Evolutionary conservation across 35 echinoderm and acorn worm species (phyloP).

Genomic region (Heliocidaris tuberculata): DNA sequence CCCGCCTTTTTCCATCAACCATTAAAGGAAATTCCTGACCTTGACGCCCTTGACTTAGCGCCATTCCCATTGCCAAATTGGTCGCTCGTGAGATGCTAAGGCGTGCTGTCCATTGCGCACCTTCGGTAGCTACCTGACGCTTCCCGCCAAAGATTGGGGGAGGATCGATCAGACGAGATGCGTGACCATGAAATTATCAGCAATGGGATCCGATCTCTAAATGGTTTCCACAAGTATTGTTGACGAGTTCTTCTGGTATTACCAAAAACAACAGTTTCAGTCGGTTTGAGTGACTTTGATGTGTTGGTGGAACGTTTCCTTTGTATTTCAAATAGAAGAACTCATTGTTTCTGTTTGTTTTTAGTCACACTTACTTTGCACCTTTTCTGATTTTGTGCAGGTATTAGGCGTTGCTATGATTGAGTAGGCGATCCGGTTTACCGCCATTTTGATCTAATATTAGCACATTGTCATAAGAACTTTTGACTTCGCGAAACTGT

Average conservation of each 20-base stretch:
- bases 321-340: not conserved
- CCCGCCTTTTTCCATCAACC: not conserved
- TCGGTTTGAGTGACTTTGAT: slow-evolving; percentile 6
- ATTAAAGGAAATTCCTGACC: not conserved
- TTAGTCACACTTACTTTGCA: not conserved
- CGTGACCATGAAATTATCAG: not conserved
- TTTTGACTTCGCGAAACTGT: not conserved
- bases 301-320: not conserved
- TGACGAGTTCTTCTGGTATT: not conserved
- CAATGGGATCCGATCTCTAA: not conserved
- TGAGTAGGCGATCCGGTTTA: not conserved
- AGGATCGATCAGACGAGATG: not conserved
- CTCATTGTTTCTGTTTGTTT: slow-evolving; percentile 13
- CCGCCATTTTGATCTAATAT: not conserved
- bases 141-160: not conserved
- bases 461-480: not conserved
- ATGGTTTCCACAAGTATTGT: not conserved
- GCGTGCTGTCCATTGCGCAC: not conserved
- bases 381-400: not conserved
- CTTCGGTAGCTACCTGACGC: not conserved
- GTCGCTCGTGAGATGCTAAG: not conserved
- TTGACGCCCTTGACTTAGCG: not conserved
- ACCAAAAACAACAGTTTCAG: not conserved
- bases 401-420: not conserved
- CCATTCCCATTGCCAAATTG: not conserved